These are phyloP conservation scores for Polyommatus iphigenia DNA, from an alignment of 2,888 invertebrate genomes.

Conservation along the genomic window DNA sequence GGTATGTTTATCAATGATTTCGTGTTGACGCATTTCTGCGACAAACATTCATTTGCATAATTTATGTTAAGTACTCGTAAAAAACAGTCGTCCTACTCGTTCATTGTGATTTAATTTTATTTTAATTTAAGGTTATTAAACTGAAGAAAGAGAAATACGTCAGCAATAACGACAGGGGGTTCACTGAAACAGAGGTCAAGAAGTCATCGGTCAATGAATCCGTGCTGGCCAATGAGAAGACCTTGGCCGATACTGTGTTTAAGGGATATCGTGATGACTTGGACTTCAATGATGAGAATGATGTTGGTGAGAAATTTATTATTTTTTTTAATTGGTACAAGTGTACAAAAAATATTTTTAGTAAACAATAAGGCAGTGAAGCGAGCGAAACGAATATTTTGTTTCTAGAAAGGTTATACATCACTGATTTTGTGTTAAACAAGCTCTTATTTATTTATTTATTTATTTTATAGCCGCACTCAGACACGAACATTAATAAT, in stretches of 20 bases:
- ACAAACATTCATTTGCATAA: conserved; percentile 5
- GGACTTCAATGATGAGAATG: conserved; percentile 89
- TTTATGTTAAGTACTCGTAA: too few relatives aligned
- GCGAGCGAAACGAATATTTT: too few relatives aligned
- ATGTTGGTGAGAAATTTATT: conserved; percentile 78
- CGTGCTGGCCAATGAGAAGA: conserved; percentile 55
- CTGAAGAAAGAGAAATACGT: conserved; percentile 81
- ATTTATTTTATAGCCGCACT: too few relatives aligned
- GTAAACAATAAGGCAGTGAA: too few relatives aligned
- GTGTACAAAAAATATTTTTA: too few relatives aligned
- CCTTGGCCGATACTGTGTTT: conserved; percentile 76
- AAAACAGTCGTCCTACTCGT: background rate
- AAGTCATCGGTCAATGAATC: conserved; percentile 56
- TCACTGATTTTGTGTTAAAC: too few relatives aligned
- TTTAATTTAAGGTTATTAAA: conserved; percentile 72
- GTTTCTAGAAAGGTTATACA: too few relatives aligned
- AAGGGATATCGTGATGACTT: conserved; percentile 88
- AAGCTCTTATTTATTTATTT: too few relatives aligned
- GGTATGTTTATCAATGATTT: background rate
- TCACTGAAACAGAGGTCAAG: conserved; percentile 61
- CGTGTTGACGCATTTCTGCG: background rate
- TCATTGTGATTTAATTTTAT: conserved; percentile 21
- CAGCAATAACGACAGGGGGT: conserved; percentile 72
- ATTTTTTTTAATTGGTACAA: background rate
- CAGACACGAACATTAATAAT: too few relatives aligned